Evolutionary conservation across 2,113 vertebrate genomes (phyloP).

Genomic region (Centropus bengalensis): DNA sequence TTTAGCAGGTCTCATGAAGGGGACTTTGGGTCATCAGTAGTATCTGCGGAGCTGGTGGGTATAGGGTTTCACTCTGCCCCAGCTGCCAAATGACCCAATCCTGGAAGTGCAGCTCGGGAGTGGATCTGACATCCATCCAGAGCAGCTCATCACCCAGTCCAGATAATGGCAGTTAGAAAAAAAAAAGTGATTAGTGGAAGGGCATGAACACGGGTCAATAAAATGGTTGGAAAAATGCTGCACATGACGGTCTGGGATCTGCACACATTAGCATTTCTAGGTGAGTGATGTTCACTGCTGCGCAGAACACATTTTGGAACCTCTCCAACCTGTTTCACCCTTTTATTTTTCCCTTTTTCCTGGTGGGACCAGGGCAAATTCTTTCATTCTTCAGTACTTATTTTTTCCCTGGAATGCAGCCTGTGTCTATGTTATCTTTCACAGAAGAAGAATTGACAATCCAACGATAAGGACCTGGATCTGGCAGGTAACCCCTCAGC

Average conservation of each 20-base stretch:
- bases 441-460: neutral
- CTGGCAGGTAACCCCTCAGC: neutral
- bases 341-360: neutral
- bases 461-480: neutral
- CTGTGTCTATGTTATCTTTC: neutral
- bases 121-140: neutral
- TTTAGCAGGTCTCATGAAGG: neutral
- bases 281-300: neutral
- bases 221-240: neutral
- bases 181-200: neutral
- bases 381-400: neutral
- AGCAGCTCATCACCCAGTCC: neutral
- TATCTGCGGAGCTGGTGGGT: neutral
- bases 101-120: neutral
- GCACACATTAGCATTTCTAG: fast-evolving
- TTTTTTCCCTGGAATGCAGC: neutral
- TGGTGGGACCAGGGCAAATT: neutral
- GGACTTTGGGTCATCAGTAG: neutral
- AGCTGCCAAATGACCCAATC: neutral
- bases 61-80: neutral
- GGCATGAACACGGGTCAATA: neutral
- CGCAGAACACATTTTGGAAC: fast-evolving
- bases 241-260: fast-evolving
- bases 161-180: neutral
- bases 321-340: neutral